These are phyloP conservation scores for Bombus terrestris DNA, from an alignment of 1,140 invertebrate species.

Conservation along the genomic window DNA sequence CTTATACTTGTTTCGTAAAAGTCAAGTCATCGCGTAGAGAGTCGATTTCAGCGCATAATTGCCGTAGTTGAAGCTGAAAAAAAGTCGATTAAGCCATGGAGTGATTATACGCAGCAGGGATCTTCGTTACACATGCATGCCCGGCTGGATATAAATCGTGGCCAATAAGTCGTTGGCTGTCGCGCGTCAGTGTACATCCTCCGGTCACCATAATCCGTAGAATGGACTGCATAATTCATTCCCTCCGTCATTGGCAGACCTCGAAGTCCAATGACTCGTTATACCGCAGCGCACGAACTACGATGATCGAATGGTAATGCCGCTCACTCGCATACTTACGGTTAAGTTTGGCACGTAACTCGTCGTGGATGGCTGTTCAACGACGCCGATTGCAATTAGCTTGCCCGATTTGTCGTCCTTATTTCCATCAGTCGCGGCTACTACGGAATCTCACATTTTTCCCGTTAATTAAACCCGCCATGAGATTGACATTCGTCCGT, in stretches of 20 bases:
- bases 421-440: constrained; percentile 31
- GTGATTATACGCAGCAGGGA: background rate
- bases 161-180: constrained; percentile 57
- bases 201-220: constrained; percentile 63
- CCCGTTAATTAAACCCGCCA: constrained; percentile 15
- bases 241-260: constrained; percentile 61
- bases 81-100: background rate
- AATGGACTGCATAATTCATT: constrained; percentile 68
- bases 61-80: background rate
- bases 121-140: constrained; percentile 45
- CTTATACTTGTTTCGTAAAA: background rate
- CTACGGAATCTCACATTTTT: constrained; percentile 1
- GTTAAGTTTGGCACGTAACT: constrained; percentile 58
- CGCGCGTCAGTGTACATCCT: constrained; percentile 63
- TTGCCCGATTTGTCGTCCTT: constrained; percentile 38
- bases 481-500: background rate
- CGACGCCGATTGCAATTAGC: constrained; percentile 33
- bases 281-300: constrained; percentile 55
- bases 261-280: constrained; percentile 62
- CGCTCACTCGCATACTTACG: constrained; percentile 53
- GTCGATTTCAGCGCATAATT: background rate
- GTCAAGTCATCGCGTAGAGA: background rate
- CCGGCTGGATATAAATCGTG: constrained; percentile 45
- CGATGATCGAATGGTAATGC: constrained; percentile 62
- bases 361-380: background rate